Base-by-base conservation (phyloP, 37 sponge, comb jelly and placozoan species). In the Cladorhizidae sp. region DNA sequence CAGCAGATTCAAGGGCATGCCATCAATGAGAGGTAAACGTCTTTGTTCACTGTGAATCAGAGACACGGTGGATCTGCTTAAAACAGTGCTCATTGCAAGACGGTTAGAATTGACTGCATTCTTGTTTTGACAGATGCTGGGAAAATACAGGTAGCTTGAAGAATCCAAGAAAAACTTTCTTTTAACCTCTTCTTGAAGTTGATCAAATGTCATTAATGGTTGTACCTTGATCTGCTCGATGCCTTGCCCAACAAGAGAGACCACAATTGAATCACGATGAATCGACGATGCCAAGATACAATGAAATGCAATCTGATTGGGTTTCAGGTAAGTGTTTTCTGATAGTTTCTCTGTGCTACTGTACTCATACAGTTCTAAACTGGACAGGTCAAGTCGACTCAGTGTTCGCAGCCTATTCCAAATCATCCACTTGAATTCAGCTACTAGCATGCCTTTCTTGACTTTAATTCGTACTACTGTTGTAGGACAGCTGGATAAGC, bases 391-490 rank as follows among this genome's bases (percentile, higher is more conserved):
- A 11, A n/a, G 9, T 45, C 9, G 49, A 45, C 49, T 69, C 7
- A 64, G 77, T 38, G 75, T 28, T 1, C 45, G 1, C 33, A 86
- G 59, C 26, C 70, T 54, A 20, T 79, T 41, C 29, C 83, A 76
- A 2, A 91, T 3, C 87, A 87, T 86, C 87, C 87, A 91, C 54
- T 87, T 58, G 0, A 91, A 40, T 52, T 91, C 92, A 25, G 62
- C 32, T n/a, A 83, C 36, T 15, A 77, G 75, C 8, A 87, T 72
- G 0, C 57, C 33, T 20, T n/a, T 51, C 50, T 75, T 87, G 42
- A 91, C 55, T 52, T 56, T 81, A 82, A 85, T 85, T 2, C 45
- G 8, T 23, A 78, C 40, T 28, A 73, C 71, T 9, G 54, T 49
- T 62, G 75, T 18, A 22, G 59, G 56, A 55, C 29, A 31, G 57